phyloP scores from a whole-genome alignment of 2,113 vertebrate species.

The Opisthocomus hoazin region DNA sequence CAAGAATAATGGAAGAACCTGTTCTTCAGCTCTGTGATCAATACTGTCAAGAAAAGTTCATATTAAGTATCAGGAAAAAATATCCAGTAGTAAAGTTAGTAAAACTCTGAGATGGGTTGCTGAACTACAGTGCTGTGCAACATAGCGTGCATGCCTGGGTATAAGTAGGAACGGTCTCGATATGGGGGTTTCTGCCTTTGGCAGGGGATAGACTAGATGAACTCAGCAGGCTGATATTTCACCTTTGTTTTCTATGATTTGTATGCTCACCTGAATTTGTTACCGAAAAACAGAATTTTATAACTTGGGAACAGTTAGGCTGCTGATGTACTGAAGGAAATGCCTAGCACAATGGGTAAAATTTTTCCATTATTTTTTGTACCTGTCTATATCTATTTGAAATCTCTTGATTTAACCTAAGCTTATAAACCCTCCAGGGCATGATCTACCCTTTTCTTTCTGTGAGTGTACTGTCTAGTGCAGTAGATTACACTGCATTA shows the following conservation, averaged over 20 bases:
- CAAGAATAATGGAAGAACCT: neutral
- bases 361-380: neutral
- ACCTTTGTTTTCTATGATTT: neutral
- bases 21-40: neutral
- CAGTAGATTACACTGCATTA: neutral
- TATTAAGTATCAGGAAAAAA: neutral
- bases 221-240: neutral
- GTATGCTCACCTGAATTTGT: neutral
- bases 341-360: neutral
- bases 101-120: neutral
- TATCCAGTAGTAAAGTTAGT: neutral
- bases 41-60: neutral
- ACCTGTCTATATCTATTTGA: neutral
- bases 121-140: neutral
- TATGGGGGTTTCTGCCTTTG: neutral
- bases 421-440: neutral
- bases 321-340: neutral
- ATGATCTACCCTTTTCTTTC: neutral
- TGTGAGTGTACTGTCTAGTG: neutral
- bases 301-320: neutral
- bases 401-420: neutral
- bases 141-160: rapidly evolving
- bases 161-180: neutral
- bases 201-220: neutral
- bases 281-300: neutral